Conservation (phyloP, 2,797 vertebrate species). For the Myoxocephalus aenaeus region DNA sequence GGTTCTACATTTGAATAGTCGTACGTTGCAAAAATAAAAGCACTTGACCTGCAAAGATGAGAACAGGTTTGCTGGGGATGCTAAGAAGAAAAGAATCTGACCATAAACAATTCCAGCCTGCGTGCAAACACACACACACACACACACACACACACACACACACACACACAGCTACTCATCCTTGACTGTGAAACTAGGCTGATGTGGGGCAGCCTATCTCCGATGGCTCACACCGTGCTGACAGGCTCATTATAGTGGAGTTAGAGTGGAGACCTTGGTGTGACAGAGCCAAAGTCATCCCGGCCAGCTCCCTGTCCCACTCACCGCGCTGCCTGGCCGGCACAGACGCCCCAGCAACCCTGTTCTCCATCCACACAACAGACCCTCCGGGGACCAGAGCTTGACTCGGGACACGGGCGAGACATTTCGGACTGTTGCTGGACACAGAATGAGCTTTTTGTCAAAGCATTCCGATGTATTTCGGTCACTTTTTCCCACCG, state of each 20-base stretch:
- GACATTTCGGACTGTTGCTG: conserved; percentile 25
- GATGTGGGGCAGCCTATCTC: conserved; percentile 70
- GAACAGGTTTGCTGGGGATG: conserved; percentile 25
- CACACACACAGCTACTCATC: conserved; percentile 50
- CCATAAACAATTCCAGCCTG: conserved; percentile 30
- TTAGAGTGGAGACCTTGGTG: conserved; percentile 74
- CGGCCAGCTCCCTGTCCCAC: conserved; percentile 43
- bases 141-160: neutral
- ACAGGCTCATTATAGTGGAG: conserved; percentile 77
- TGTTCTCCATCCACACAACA: conserved; percentile 12
- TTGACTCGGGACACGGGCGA: conserved; percentile 1
- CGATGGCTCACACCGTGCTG: conserved; percentile 61
- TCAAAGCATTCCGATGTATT: neutral
- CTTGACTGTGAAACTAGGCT: conserved; percentile 68
- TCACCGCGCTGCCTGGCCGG: conserved; percentile 28
- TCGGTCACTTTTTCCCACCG: neutral
- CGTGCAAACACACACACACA: neutral
- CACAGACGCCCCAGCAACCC: conserved; percentile 8
- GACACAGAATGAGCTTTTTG: neutral
- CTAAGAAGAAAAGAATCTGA: conserved; percentile 24
- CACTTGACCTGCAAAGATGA: conserved; percentile 13
- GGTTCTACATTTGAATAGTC: neutral
- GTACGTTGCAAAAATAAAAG: conserved; percentile 24
- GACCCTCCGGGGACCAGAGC: conserved; percentile 4
- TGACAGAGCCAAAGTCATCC: conserved; percentile 74